phyloP scores from a whole-genome alignment of 2,888 invertebrate species.

The Aelia acuminata region DNA sequence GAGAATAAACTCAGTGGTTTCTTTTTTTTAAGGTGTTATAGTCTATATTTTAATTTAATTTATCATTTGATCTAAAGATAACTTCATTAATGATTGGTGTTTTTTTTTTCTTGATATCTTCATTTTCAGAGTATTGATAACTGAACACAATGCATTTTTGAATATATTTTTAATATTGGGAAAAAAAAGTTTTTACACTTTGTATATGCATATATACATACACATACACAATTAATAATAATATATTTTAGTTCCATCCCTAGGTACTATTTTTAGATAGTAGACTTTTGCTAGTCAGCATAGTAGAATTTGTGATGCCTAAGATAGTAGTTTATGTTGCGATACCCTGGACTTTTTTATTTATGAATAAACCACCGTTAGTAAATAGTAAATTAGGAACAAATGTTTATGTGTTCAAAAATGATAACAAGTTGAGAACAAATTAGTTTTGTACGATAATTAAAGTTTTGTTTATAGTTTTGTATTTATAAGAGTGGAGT shows the following conservation, averaged over 20 bases:
- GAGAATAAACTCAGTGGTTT: too few relatives aligned
- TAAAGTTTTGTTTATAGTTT: slow-evolving; percentile 56
- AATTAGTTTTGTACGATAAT: slow-evolving; percentile 56
- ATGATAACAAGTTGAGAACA: slow-evolving; percentile 55
- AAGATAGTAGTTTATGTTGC: slow-evolving; percentile 60
- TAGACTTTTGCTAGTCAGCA: slow-evolving; percentile 62
- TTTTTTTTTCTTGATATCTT: too few relatives aligned
- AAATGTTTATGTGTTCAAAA: slow-evolving; percentile 56
- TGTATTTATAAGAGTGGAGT: slow-evolving; percentile 55
- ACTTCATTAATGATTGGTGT: too few relatives aligned
- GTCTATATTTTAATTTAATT: too few relatives aligned
- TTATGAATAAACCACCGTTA: slow-evolving; percentile 61
- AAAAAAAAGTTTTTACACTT: not conserved
- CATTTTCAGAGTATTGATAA: too few relatives aligned
- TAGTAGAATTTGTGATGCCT: slow-evolving; percentile 61
- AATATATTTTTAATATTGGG: not conserved
- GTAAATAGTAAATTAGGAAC: slow-evolving; percentile 58
- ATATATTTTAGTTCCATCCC: slow-evolving; percentile 49
- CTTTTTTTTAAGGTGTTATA: too few relatives aligned
- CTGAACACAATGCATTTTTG: not conserved
- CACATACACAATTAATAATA: not conserved
- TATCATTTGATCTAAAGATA: not conserved
- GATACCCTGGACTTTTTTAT: slow-evolving; percentile 57
- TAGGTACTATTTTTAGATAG: slow-evolving; percentile 50
- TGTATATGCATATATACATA: not conserved